These are phyloP conservation scores for Actinemys pallida DNA, from an alignment of 2,113 vertebrate genomes.

Conservation along the genomic window DNA sequence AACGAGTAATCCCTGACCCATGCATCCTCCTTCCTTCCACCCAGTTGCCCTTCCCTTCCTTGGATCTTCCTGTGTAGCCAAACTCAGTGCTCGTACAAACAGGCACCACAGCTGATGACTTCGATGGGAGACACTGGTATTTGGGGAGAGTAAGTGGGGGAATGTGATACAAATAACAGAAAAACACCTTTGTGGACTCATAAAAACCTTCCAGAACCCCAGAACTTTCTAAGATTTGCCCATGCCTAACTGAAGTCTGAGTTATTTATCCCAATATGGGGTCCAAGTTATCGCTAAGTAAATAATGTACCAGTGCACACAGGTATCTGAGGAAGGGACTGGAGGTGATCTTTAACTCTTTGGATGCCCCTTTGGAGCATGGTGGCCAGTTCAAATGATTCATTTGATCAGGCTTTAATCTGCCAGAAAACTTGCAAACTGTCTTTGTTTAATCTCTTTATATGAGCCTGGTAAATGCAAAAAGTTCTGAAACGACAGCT, in stretches of 20 bases:
- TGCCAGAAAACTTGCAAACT: background rate
- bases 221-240: background rate
- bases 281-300: background rate
- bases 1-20: background rate
- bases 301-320: background rate
- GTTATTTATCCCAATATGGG: background rate
- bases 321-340: background rate
- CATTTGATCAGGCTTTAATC: background rate
- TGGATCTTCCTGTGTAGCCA: background rate
- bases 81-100: background rate
- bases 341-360: background rate
- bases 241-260: background rate
- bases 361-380: background rate
- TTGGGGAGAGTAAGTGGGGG: background rate
- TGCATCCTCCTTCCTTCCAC: background rate
- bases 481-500: background rate
- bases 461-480: background rate
- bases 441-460: background rate
- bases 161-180: background rate
- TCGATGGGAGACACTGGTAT: background rate
- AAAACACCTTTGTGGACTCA: background rate
- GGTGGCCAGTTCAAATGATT: background rate
- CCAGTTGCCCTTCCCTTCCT: background rate
- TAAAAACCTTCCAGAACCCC: background rate
- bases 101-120: background rate